Percentiles rank a stretch among this genome's conserved stretches.
Evolutionary conservation across 1,140 invertebrate species (phyloP).

Genomic region (Geopemphigus sp.): DNA sequence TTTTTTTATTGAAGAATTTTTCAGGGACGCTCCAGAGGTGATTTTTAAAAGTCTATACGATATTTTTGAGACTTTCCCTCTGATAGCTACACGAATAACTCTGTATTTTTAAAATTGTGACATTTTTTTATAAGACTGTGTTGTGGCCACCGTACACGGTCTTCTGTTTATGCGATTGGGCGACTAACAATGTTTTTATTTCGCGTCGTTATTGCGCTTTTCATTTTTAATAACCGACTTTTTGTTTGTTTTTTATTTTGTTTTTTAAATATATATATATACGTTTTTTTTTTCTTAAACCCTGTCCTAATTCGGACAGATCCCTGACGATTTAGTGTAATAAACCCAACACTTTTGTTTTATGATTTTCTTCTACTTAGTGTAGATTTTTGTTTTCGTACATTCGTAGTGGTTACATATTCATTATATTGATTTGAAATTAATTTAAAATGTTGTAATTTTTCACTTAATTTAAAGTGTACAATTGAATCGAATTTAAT

Average conservation of each 20-base stretch:
- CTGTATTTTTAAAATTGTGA: constrained; percentile 35
- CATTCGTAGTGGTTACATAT: neutral
- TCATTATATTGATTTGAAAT: neutral
- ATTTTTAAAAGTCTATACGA: constrained; percentile 34
- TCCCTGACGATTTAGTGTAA: neutral
- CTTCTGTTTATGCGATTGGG: constrained; percentile 11
- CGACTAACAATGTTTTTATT: constrained; percentile 38
- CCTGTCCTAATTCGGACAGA: neutral
- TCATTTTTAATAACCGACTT: constrained; percentile 19
- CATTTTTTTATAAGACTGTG: constrained; percentile 31
- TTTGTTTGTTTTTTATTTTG: neutral
- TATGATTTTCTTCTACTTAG: neutral
- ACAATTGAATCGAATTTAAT: too few species aligned
- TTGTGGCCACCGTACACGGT: constrained; percentile 43
- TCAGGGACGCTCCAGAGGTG: constrained; percentile 25
- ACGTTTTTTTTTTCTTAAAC: constrained; percentile 18
- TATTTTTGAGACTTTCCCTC: constrained; percentile 47
- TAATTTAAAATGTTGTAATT: neutral
- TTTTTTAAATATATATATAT: constrained; percentile 27
- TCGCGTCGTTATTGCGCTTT: constrained; percentile 25
- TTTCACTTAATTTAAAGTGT: neutral
- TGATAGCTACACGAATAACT: neutral
- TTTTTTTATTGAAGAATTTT: constrained; percentile 33
- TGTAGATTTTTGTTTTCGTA: constrained; percentile 32
- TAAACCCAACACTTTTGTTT: constrained; percentile 3